A percentile compares a stretch with the other conserved stretches of the same genome.
Conservation (phyloP, 1,140 invertebrate species). For the Cydia pomonella region DNA sequence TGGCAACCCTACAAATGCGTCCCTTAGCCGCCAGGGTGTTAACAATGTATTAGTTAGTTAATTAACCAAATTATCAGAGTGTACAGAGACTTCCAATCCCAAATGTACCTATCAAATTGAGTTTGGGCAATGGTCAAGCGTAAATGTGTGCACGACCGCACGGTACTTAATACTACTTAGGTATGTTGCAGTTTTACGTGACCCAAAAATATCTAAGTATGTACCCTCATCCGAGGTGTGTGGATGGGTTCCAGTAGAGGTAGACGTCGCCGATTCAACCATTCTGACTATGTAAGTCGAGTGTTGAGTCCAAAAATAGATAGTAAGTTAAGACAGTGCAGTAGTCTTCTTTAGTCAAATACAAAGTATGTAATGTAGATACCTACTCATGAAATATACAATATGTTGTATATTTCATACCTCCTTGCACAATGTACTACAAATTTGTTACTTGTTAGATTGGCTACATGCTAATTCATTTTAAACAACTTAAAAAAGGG, state of each 20-base stretch:
- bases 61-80: not conserved
- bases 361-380: too few relatives aligned
- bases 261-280: not conserved
- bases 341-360: too few relatives aligned
- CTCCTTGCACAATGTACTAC: too few relatives aligned
- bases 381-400: too few relatives aligned
- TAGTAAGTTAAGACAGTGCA: not conserved
- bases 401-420: too few relatives aligned
- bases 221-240: not conserved
- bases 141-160: not conserved
- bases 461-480: too few relatives aligned
- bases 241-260: not conserved
- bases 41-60: not conserved
- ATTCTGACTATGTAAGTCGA: not conserved
- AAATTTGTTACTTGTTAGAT: too few relatives aligned
- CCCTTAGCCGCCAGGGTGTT: too few relatives aligned
- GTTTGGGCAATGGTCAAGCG: constrained; percentile 14
- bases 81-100: not conserved
- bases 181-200: constrained; percentile 6
- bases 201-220: constrained; percentile 16
- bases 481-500: too few relatives aligned
- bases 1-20: too few relatives aligned
- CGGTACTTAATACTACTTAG: too few relatives aligned
- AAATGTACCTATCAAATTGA: not conserved
- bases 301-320: not conserved